Evolutionary conservation across 2,888 invertebrate species (phyloP), one percentile per base, ranked within the genome.

Genomic region (Hyalella azteca): DNA sequence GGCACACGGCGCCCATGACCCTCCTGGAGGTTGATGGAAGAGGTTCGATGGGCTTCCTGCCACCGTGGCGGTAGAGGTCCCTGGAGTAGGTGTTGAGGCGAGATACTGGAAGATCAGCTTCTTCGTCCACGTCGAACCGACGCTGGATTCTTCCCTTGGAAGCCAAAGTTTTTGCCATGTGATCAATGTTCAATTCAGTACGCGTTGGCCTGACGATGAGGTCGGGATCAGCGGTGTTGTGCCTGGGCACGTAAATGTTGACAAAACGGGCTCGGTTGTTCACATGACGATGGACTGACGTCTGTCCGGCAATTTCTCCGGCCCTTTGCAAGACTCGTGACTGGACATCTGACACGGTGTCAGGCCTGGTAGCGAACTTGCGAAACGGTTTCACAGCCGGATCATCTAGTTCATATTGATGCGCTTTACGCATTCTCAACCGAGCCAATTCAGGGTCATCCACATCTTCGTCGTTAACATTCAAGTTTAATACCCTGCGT

Each of bases 141-240:
- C 84, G 81, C 29, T 78, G 75, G 36, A 54, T 78, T 39, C 75
- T 66, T 50, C 84, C 79, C 41, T 59, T 81, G 1, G 75, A 26
- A 13, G 84, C 84, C 26, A 84, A 79, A 29, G 82, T 76, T 73
- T 79, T 82, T 36, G 84, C 84, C 84, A 84, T 84, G 78, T 79
- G 73, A 77, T 82, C 84, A 36, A 84, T 84, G 78, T 82, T 84
- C 48, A 76, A 22, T 45, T 84, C 84, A n/a, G 81, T 81, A 22
- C 73, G 73, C 2, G 84, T 79, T 26, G 81, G 79, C 19, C 66
- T 73, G 19, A 81, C 84, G 22, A 79, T 48, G 4, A 84, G 66
- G 49, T 79, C 81, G 5, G 36, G 39, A 77, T 82, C 82, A 22
- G 78, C 82, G 13, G 84, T 84, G 76, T 84, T 79, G 22, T 81